A percentile compares a stretch with the other conserved stretches of the same genome.
Conservation (phyloP, 1,140 invertebrate species). For the Periplaneta americana region DNA sequence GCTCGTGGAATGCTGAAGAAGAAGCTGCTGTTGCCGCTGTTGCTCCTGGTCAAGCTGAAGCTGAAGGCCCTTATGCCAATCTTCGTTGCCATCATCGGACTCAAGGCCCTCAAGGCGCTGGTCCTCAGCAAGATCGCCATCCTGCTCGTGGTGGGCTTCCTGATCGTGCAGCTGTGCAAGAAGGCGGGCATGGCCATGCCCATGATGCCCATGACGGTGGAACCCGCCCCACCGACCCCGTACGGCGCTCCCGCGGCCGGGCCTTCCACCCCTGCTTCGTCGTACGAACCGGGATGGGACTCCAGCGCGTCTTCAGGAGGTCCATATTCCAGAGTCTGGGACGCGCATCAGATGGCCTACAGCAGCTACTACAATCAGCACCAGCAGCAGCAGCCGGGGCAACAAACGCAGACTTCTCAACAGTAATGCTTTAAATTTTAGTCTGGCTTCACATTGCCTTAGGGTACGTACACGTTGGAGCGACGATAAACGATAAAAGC, state of each 20-base stretch:
- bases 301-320: conserved; percentile 68
- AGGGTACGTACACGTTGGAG: no score
- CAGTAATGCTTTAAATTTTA: neutral
- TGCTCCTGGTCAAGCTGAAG: conserved; percentile 74
- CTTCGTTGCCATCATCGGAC: conserved; percentile 64
- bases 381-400: neutral
- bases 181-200: conserved; percentile 67
- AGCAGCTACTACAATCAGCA: conserved; percentile 62
- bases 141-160: conserved; percentile 69
- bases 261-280: conserved; percentile 16
- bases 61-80: conserved; percentile 79
- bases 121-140: conserved; percentile 77
- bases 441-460: no score
- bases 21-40: conserved; percentile 69
- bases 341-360: conserved; percentile 64
- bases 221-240: conserved; percentile 40
- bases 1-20: conserved; percentile 64
- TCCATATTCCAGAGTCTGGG: conserved; percentile 41
- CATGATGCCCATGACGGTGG: conserved; percentile 26
- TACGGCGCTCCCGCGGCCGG: conserved; percentile 53
- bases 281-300: conserved; percentile 35
- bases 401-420: neutral
- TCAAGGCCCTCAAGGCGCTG: conserved; percentile 77
- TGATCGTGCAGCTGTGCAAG: conserved; percentile 64
- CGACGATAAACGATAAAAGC: no score